phyloP scores from a whole-genome alignment of 2,888 invertebrate species.

The Zeuzera pyrina region DNA sequence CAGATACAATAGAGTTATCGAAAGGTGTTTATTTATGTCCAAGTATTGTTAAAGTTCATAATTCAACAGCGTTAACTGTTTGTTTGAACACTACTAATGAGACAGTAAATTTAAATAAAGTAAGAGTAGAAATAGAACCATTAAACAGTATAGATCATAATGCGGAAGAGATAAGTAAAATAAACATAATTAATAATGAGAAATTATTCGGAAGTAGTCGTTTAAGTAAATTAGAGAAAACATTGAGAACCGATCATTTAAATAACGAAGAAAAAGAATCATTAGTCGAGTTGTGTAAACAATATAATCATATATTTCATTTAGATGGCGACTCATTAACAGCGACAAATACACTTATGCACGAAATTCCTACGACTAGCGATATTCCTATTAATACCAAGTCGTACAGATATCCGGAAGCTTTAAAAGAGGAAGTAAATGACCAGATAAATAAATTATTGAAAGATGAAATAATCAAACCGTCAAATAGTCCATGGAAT shows the following conservation, averaged over 20 bases:
- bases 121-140: background rate
- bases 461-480: constrained; percentile 17
- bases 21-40: background rate
- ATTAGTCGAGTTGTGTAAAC: background rate
- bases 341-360: background rate
- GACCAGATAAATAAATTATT: constrained; percentile 13
- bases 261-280: constrained; percentile 4
- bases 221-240: background rate
- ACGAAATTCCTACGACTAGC: background rate
- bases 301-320: constrained; percentile 1
- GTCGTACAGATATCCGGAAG: background rate
- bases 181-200: no score
- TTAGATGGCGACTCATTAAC: constrained; percentile 6
- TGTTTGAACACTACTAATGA: background rate
- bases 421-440: background rate
- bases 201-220: no score
- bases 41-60: background rate
- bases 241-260: background rate
- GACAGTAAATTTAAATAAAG: background rate
- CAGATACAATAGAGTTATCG: background rate
- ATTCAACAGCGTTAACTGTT: background rate
- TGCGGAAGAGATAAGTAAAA: background rate
- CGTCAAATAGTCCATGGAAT: constrained; percentile 18
- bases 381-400: constrained; percentile 1
- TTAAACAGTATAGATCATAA: background rate